Conservation (phyloP, 2,888 invertebrate species). For the Orthosia incerta region DNA sequence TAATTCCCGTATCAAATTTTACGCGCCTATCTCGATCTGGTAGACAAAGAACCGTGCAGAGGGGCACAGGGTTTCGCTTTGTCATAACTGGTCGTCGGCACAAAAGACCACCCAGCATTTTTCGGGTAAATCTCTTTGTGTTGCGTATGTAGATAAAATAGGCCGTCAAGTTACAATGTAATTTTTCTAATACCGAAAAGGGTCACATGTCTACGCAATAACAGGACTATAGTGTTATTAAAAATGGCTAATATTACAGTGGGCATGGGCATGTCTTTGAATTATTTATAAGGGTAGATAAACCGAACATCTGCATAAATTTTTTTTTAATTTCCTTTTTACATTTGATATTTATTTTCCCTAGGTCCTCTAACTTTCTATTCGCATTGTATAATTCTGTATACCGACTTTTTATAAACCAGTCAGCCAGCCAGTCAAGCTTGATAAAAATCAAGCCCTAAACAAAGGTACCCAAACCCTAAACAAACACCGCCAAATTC, state of each 20-base stretch:
- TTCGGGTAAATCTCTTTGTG: conserved; percentile 81
- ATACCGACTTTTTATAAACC: conserved; percentile 3
- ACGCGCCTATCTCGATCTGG: conserved; percentile 90
- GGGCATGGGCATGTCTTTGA: conserved; percentile 14
- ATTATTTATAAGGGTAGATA: conserved; percentile 42
- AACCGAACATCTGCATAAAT: conserved; percentile 29
- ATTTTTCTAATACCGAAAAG: conserved; percentile 69
- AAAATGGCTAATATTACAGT: conserved; percentile 55
- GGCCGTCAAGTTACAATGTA: conserved; percentile 80
- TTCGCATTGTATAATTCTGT: background rate
- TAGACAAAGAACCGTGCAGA: conserved; percentile 85
- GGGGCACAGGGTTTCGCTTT: conserved; percentile 87
- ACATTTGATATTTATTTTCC: background rate
- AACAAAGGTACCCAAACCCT: conserved; percentile 27
- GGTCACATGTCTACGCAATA: conserved; percentile 67
- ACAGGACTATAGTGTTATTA: conserved; percentile 36
- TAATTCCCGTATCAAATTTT: conserved; percentile 91
- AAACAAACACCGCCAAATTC: conserved; percentile 33
- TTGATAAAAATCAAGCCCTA: background rate
- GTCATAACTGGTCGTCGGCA: conserved; percentile 87
- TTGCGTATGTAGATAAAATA: conserved; percentile 81
- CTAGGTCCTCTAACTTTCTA: background rate
- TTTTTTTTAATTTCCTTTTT: conserved; percentile 39
- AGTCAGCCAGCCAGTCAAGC: no score
- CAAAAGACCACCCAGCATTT: conserved; percentile 86